Percentiles rank a stretch among this genome's conserved stretches.
These are phyloP conservation scores for Heliocidaris erythrogramma DNA, from an alignment of 35 echinoderm and acorn worm species.

Conservation along the genomic window DNA sequence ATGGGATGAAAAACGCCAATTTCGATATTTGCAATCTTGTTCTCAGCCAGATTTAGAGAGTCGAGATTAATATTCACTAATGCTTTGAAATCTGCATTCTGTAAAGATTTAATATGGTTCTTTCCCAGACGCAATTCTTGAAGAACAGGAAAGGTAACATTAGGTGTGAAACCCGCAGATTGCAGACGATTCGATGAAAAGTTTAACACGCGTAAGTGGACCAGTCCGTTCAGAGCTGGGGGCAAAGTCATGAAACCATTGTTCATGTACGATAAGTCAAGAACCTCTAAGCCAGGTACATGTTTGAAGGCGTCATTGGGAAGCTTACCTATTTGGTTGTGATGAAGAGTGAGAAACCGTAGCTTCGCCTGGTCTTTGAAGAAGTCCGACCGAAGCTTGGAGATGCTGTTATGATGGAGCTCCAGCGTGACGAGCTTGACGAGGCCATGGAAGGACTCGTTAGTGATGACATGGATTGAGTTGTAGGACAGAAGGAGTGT, in stretches of 20 bases:
- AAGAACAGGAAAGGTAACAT: constrained; percentile 27
- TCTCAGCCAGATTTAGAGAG: constrained; percentile 60
- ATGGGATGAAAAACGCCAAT: constrained; percentile 49
- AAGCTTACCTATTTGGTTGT: constrained; percentile 65
- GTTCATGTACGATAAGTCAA: constrained; percentile 82
- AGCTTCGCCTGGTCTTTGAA: constrained; percentile 65
- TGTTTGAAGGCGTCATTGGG: constrained; percentile 37
- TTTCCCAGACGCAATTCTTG: constrained; percentile 52
- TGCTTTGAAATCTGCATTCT: constrained; percentile 52
- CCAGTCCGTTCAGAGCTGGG: constrained; percentile 29
- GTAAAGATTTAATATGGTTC: constrained; percentile 52
- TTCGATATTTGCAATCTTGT: constrained; percentile 49
- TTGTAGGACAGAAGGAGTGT: constrained; percentile 67
- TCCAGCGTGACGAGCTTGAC: constrained; percentile 58
- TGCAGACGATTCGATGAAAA: constrained; percentile 31
- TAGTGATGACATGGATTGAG: constrained; percentile 33
- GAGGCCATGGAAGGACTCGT: constrained; percentile 62
- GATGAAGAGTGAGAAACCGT: constrained; percentile 30
- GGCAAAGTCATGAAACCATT: constrained; percentile 51
- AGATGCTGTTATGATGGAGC: constrained; percentile 66
- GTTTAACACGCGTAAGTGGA: constrained; percentile 42
- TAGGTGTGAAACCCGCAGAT: constrained; percentile 50
- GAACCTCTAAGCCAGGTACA: constrained; percentile 37
- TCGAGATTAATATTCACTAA: constrained; percentile 36
- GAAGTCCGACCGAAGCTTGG: constrained; percentile 37